Conservation (phyloP, 2,888 invertebrate species). For the Hipparchia sbordonii region DNA sequence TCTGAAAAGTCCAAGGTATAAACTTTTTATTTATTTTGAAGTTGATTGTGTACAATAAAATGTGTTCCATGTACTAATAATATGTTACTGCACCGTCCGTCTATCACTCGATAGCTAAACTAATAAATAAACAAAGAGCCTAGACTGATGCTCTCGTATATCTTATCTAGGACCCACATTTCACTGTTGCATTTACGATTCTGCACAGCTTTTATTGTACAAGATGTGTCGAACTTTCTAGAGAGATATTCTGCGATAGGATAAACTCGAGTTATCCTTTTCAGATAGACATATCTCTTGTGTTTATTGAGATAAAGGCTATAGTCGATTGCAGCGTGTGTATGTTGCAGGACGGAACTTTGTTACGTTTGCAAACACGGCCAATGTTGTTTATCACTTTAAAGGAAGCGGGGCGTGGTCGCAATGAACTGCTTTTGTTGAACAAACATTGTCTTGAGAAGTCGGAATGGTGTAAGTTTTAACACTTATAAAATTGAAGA, state of each 20-base stretch:
- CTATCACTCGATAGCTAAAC: background rate
- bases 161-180: background rate
- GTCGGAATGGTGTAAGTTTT: background rate
- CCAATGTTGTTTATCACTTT: constrained; percentile 17
- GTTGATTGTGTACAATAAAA: no score
- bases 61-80: no score
- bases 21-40: no score
- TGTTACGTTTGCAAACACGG: constrained; percentile 2
- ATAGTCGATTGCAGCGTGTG: background rate
- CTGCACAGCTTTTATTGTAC: background rate
- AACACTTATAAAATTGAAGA: background rate
- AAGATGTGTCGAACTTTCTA: constrained; percentile 3
- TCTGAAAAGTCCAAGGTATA: no score
- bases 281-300: constrained; percentile 4
- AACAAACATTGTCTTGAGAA: constrained; percentile 7
- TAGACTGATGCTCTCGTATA: background rate
- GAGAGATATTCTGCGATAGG: background rate
- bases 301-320: background rate
- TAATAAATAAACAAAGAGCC: background rate
- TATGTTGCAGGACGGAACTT: constrained; percentile 1
- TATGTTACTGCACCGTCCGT: no score
- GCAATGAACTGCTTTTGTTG: constrained; percentile 1
- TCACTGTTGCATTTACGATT: constrained; percentile 1
- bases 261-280: background rate
- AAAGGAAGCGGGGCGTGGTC: background rate